phyloP scores from a whole-genome alignment of 92 coral and sea anemone species.

The Epizoanthus rinbou region DNA sequence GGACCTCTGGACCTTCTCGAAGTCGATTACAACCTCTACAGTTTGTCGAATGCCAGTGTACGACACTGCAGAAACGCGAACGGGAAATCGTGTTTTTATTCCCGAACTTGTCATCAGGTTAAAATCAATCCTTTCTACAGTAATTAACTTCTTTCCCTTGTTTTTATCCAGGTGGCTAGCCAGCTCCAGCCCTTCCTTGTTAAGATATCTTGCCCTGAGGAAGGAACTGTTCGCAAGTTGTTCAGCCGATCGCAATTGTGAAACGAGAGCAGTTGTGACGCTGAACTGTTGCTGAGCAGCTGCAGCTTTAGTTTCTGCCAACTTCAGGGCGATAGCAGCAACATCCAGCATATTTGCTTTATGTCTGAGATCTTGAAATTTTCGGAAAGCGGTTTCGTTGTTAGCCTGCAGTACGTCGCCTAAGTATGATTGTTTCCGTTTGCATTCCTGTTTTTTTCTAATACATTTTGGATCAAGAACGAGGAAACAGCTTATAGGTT shows the following conservation, averaged over 20 bases:
- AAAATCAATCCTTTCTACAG: conserved; percentile 48
- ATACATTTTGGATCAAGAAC: conserved; percentile 7
- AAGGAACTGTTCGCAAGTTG: neutral
- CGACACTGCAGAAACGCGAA: conserved; percentile 31
- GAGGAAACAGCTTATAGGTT: neutral
- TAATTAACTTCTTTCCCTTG: conserved; percentile 31
- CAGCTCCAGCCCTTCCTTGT: conserved; percentile 5
- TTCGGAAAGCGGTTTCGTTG: conserved; percentile 4
- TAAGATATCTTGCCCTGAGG: neutral
- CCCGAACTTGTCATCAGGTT: conserved; percentile 41
- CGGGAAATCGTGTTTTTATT: conserved; percentile 52
- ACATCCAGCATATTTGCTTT: conserved; percentile 3
- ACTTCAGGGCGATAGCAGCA: neutral
- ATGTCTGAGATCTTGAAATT: neutral
- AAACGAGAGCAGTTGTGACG: neutral
- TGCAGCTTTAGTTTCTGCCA: neutral
- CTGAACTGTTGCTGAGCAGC: neutral
- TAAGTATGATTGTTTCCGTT: neutral
- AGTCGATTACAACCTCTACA: conserved; percentile 56
- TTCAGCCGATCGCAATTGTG: neutral
- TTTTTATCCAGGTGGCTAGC: conserved; percentile 15
- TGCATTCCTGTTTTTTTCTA: neutral
- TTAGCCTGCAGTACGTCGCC: neutral
- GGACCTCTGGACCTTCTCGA: conserved; percentile 50
- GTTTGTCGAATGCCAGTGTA: conserved; percentile 33